Percentiles rank a stretch among this genome's conserved stretches.
These are phyloP conservation scores for Sinocyclocheilus maitianheensis DNA, from an alignment of 2,113 vertebrate species.

Conservation along the genomic window DNA sequence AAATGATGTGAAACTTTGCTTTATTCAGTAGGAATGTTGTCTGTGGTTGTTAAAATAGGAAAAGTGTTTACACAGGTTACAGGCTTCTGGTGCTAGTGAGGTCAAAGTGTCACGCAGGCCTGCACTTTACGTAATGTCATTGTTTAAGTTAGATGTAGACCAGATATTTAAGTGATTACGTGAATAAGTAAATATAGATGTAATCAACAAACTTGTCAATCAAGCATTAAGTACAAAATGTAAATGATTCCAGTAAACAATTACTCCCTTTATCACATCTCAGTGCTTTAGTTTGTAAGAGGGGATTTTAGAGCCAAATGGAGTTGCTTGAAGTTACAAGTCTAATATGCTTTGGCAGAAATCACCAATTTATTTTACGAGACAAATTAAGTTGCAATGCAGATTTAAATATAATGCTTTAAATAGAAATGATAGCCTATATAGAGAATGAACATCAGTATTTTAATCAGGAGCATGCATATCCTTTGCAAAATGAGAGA, in stretches of 20 bases:
- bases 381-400: background rate
- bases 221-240: background rate
- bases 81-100: conserved; percentile 15
- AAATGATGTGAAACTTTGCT: conserved; percentile 59
- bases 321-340: background rate
- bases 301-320: background rate
- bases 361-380: background rate
- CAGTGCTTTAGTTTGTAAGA: background rate
- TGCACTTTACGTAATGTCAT: conserved; percentile 14
- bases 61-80: conserved; percentile 34
- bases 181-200: background rate
- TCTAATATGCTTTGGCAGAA: background rate
- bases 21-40: conserved; percentile 61
- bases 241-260: background rate
- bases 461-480: too few relatives aligned
- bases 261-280: background rate
- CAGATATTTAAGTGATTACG: background rate
- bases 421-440: background rate
- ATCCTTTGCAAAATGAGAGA: too few relatives aligned
- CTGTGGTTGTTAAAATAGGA: conserved; percentile 57
- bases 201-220: conserved; percentile 11
- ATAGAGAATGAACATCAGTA: background rate
- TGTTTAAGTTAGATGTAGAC: conserved; percentile 30
- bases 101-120: conserved; percentile 1
- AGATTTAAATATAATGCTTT: background rate